A percentile compares a stretch with the other conserved stretches of the same genome.
Conservation (phyloP, 2,797 vertebrate species). For the Lutjanus argentimaculatus region DNA sequence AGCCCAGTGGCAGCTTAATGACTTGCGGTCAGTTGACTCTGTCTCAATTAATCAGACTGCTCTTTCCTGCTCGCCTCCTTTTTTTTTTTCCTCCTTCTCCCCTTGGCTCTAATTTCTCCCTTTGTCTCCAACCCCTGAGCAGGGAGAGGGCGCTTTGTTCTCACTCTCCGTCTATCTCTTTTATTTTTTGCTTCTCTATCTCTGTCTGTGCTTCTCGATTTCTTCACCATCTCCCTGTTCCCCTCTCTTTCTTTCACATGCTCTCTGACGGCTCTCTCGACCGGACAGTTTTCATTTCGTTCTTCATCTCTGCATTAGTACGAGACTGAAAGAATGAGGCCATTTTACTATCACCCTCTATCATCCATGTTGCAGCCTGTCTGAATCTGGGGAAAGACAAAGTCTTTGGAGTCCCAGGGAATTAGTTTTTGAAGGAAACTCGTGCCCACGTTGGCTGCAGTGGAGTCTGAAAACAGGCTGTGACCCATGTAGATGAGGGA, state of each 20-base stretch:
- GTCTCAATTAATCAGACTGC: constrained; percentile 86
- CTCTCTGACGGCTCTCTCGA: constrained; percentile 39
- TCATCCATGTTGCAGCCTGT: constrained; percentile 46
- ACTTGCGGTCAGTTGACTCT: constrained; percentile 85
- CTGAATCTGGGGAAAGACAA: constrained; percentile 32
- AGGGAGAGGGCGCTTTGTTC: constrained; percentile 53
- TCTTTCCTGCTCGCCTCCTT: constrained; percentile 69
- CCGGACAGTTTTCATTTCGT: constrained; percentile 53
- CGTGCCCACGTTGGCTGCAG: neutral
- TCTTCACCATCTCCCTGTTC: constrained; percentile 3
- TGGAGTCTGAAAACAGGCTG: constrained; percentile 30
- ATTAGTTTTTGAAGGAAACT: constrained; percentile 34
- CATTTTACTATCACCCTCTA: constrained; percentile 60
- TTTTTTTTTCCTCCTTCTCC: constrained; percentile 30
- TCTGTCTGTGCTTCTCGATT: constrained; percentile 31
- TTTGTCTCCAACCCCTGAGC: constrained; percentile 48
- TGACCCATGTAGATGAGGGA: constrained; percentile 44
- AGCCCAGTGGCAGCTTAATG: constrained; percentile 84
- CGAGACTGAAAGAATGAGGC: constrained; percentile 74
- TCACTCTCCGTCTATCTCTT: constrained; percentile 25
- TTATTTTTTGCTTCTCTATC: constrained; percentile 50
- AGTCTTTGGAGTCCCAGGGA: constrained; percentile 38
- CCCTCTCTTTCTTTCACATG: constrained; percentile 12
- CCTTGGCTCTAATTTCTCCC: constrained; percentile 60
- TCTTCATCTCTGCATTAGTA: constrained; percentile 50